Percentiles rank a stretch among this genome's conserved stretches.
Evolutionary conservation across 2,888 invertebrate genomes (phyloP).

Genomic region (Chorisops tibialis): DNA sequence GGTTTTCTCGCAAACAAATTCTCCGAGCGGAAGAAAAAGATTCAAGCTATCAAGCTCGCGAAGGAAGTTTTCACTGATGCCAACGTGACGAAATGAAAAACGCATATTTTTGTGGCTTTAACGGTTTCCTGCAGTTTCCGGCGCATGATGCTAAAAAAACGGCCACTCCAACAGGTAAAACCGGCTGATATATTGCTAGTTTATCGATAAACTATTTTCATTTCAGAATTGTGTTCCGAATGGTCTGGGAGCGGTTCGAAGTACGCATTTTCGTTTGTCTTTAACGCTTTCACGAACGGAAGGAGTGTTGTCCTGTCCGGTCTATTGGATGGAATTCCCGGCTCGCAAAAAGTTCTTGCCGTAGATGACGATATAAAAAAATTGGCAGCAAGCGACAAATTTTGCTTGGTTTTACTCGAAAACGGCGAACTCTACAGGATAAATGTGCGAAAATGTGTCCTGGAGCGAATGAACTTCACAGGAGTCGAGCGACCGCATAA

Average conservation of each 20-base stretch:
- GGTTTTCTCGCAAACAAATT: too few species aligned
- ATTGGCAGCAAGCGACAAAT: conserved; percentile 41
- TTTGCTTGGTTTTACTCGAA: conserved; percentile 43
- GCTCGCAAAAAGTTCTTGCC: conserved; percentile 34
- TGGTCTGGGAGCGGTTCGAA: neutral
- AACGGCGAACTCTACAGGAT: conserved; percentile 44
- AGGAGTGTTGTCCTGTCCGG: conserved; percentile 39
- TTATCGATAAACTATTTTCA: conserved; percentile 22
- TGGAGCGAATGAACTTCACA: conserved; percentile 28
- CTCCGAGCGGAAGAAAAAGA: too few species aligned
- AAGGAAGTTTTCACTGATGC: neutral
- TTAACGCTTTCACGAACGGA: conserved; percentile 39
- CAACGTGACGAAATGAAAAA: conserved; percentile 16
- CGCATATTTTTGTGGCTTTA: conserved; percentile 44
- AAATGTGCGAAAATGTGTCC: neutral
- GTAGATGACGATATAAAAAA: conserved; percentile 37
- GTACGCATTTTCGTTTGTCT: conserved; percentile 43
- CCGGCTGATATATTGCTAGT: neutral
- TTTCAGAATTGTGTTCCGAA: neutral
- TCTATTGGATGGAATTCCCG: conserved; percentile 35
- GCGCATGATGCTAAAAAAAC: conserved; percentile 30
- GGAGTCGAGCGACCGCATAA: conserved; percentile 35
- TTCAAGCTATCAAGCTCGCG: too few species aligned
- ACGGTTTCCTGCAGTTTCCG: conserved; percentile 48
- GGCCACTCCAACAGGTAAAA: conserved; percentile 3